These are phyloP conservation scores for Orthosia cruda DNA, from an alignment of 2,888 invertebrate genomes.

Conservation along the genomic window DNA sequence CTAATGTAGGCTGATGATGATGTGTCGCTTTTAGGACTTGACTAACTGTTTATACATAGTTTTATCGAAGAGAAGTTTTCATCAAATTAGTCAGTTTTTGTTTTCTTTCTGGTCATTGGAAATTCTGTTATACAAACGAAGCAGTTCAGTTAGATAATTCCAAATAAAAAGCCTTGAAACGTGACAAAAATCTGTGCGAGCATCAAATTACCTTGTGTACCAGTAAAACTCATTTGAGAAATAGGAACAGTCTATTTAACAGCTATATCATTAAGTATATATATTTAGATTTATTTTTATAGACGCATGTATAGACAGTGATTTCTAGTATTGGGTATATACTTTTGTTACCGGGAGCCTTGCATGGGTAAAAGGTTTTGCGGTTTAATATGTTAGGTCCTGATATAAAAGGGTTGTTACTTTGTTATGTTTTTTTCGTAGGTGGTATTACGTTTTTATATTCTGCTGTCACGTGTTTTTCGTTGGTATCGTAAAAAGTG, in stretches of 20 bases:
- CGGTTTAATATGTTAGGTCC: conserved; percentile 15
- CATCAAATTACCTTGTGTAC: conserved; percentile 27
- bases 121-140: too few species aligned
- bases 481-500: conserved; percentile 18
- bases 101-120: too few species aligned
- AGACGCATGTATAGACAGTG: conserved; percentile 72
- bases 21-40: background rate
- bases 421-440: conserved; percentile 31
- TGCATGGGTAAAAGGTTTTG: conserved; percentile 25
- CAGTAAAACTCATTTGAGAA: conserved; percentile 41
- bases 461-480: conserved; percentile 5
- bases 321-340: conserved; percentile 70
- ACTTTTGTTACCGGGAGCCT: conserved; percentile 24
- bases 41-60: background rate
- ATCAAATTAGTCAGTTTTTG: background rate
- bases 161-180: conserved; percentile 1
- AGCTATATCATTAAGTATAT: conserved; percentile 50
- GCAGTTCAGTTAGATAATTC: background rate
- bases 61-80: background rate
- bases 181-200: conserved; percentile 1
- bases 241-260: conserved; percentile 47
- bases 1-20: background rate
- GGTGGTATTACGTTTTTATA: conserved; percentile 28
- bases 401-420: conserved; percentile 28
- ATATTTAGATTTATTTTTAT: conserved; percentile 71